These are phyloP conservation scores for Triplophysa rosa DNA, from an alignment of 2,113 vertebrate species.

Conservation along the genomic window DNA sequence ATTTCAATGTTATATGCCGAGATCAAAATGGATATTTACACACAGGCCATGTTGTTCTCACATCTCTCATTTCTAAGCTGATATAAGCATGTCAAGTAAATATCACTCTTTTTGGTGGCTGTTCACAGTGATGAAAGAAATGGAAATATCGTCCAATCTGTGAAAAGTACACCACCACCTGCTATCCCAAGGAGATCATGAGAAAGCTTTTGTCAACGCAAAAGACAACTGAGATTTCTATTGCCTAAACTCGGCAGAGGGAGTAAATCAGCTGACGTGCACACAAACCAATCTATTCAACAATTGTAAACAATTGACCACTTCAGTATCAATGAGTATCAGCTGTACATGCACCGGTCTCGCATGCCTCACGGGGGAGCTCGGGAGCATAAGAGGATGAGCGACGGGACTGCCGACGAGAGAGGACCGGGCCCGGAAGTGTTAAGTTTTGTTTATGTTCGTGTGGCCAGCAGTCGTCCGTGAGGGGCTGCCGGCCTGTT, in stretches of 20 bases:
- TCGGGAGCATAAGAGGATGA: too few relatives aligned
- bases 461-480: too few relatives aligned
- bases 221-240: constrained; percentile 39
- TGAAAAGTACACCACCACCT: constrained; percentile 34
- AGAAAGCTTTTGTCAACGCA: constrained; percentile 28
- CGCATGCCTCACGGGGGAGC: too few relatives aligned
- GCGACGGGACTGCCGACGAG: too few relatives aligned
- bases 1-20: constrained; percentile 9
- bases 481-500: too few relatives aligned
- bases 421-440: too few relatives aligned
- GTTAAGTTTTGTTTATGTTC: too few relatives aligned
- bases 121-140: background rate
- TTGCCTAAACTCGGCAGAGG: constrained; percentile 25
- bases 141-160: constrained; percentile 28
- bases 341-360: too few relatives aligned
- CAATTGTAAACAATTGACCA: too few relatives aligned
- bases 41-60: background rate
- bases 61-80: background rate
- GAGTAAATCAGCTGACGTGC: background rate
- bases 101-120: background rate
- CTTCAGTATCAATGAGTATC: too few relatives aligned
- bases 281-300: background rate
- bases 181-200: constrained; percentile 23
- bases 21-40: constrained; percentile 27
- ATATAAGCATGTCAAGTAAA: constrained; percentile 5